Evolutionary conservation across 2,113 vertebrate genomes (phyloP).

Genomic region (Pitta sordida): DNA sequence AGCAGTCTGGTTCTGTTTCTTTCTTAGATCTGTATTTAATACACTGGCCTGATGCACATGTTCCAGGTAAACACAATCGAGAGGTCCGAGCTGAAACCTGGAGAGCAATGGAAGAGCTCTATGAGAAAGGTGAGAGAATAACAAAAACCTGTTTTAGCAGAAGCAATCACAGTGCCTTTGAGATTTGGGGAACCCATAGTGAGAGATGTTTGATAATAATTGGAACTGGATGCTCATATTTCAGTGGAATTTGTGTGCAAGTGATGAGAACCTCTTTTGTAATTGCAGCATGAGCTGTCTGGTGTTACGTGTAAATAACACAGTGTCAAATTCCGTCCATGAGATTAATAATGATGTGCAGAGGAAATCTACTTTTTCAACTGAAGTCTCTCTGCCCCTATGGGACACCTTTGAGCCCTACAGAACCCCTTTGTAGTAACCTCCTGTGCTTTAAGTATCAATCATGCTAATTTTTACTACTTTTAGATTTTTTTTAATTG

Average conservation of each 20-base stretch:
- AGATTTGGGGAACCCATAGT: neutral
- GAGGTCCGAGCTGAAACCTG: slow-evolving; percentile 78
- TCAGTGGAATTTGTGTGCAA: neutral
- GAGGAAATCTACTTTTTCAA: neutral
- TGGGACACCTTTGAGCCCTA: neutral
- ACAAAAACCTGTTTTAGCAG: neutral
- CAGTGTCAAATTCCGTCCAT: neutral
- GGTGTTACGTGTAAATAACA: neutral
- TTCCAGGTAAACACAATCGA: slow-evolving; percentile 56
- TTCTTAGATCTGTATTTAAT: slow-evolving; percentile 82
- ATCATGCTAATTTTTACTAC: neutral
- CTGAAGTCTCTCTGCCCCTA: neutral
- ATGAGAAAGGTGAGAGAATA: slow-evolving; percentile 61
- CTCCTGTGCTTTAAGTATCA: neutral
- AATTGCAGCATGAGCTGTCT: neutral
- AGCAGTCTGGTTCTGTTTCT: slow-evolving; percentile 14
- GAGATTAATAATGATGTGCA: neutral
- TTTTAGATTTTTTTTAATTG: neutral
- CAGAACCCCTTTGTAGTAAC: neutral
- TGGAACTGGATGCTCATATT: neutral
- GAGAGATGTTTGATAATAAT: neutral
- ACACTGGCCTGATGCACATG: slow-evolving; percentile 72
- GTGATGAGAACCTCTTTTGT: neutral
- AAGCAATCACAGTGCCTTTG: neutral
- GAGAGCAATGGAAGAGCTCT: slow-evolving; percentile 74